Conservation (phyloP, 2,888 invertebrate genomes). For the Melieria picta region DNA sequence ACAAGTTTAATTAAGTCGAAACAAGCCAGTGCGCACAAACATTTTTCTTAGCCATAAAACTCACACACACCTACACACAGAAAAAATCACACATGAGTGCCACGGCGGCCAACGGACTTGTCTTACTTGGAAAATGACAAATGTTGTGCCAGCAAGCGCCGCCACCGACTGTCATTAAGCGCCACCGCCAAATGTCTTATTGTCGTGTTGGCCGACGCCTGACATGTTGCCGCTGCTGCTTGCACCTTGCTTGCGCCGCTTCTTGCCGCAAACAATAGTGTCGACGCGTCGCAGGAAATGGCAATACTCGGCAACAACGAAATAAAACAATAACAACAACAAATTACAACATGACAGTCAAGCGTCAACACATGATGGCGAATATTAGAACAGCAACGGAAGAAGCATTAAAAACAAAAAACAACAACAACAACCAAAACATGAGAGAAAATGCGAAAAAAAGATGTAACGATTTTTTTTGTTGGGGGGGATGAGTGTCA, state of each 20-base stretch:
- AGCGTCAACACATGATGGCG: conserved; percentile 23
- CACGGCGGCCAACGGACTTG: not conserved
- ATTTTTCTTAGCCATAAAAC: too few relatives aligned
- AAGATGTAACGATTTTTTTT: conserved; percentile 17
- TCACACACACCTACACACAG: not conserved
- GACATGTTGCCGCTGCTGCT: not conserved
- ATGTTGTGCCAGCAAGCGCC: not conserved
- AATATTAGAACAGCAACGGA: conserved; percentile 9
- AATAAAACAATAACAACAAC: not conserved
- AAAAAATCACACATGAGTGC: too few relatives aligned
- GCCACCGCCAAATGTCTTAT: conserved; percentile 30
- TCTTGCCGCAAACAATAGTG: not conserved
- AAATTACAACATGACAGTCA: conserved; percentile 26
- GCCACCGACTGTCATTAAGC: conserved; percentile 29
- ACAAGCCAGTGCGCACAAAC: too few relatives aligned
- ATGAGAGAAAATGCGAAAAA: not conserved
- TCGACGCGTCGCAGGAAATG: not conserved
- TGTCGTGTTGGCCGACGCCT: conserved; percentile 23
- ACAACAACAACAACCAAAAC: not conserved
- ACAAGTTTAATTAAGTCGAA: not conserved
- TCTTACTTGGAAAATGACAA: not conserved
- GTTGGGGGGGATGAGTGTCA: not conserved
- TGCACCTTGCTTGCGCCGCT: too few relatives aligned
- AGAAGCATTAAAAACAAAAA: not conserved
- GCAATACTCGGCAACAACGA: not conserved